These are phyloP conservation scores for Gortyna flavago DNA, from an alignment of 2,888 invertebrate genomes.

Conservation along the genomic window DNA sequence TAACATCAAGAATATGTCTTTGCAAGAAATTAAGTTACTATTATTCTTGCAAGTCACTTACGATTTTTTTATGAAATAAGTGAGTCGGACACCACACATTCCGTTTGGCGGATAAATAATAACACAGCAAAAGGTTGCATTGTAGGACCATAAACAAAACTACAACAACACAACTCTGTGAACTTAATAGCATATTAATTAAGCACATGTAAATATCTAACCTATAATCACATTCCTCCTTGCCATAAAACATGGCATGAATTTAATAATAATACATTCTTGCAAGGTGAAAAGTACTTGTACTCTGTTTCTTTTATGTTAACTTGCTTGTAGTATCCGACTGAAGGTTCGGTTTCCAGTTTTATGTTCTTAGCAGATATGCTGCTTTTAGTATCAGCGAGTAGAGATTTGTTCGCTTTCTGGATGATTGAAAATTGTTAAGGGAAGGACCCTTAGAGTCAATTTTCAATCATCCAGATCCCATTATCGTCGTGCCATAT, in stretches of 20 bases:
- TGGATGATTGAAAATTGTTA: background rate
- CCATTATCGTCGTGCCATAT: no score
- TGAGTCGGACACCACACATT: no score
- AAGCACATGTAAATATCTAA: background rate
- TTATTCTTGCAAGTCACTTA: constrained; percentile 52
- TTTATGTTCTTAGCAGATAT: no score
- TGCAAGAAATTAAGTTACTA: constrained; percentile 5
- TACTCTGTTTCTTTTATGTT: background rate
- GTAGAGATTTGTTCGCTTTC: background rate
- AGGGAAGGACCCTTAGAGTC: no score
- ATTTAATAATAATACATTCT: background rate
- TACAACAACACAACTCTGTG: background rate
- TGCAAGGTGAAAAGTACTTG: background rate
- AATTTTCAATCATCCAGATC: no score
- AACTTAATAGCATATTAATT: background rate
- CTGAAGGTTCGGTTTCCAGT: background rate
- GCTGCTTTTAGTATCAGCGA: no score
- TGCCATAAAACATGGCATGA: background rate
- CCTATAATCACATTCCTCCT: background rate
- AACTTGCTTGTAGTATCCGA: background rate
- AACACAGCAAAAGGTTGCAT: background rate
- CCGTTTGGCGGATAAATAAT: background rate
- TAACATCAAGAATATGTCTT: background rate
- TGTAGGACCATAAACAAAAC: background rate
- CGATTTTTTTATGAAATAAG: background rate